These are phyloP conservation scores for Spatulosminthurus flaviceps DNA, from an alignment of 2,888 invertebrate genomes.

Conservation along the genomic window DNA sequence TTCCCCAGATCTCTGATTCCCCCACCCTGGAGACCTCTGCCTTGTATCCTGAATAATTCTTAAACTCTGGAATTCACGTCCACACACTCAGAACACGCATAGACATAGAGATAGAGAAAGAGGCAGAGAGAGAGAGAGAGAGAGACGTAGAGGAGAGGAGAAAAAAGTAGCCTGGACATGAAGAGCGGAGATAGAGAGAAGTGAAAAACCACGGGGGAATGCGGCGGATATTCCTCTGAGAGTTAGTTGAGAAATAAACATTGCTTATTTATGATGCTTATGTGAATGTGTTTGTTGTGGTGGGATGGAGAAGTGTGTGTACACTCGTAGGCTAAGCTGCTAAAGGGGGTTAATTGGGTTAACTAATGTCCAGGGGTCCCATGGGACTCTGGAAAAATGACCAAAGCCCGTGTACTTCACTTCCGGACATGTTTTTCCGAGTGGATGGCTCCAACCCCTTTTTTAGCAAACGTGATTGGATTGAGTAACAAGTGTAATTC, in stretches of 20 bases:
- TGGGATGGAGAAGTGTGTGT: not conserved
- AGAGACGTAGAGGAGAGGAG: constrained; percentile 3
- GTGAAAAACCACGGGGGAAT: constrained; percentile 41
- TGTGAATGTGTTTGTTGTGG: not conserved
- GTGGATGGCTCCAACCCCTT: constrained; percentile 28
- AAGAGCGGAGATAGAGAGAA: constrained; percentile 14
- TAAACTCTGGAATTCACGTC: constrained; percentile 33
- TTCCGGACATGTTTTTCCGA: constrained; percentile 46
- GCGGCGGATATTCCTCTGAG: constrained; percentile 41
- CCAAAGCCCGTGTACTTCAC: constrained; percentile 12
- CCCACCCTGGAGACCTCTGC: constrained; percentile 42
- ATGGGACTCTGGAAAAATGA: constrained; percentile 34
- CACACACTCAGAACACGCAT: not conserved
- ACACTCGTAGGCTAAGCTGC: not conserved
- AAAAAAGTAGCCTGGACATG: constrained; percentile 1
- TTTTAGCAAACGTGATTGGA: constrained; percentile 40
- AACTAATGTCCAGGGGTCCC: constrained; percentile 47
- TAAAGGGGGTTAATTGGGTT: constrained; percentile 49
- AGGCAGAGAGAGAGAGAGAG: not conserved
- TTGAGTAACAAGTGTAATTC: constrained; percentile 22
- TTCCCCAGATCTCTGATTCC: constrained; percentile 40
- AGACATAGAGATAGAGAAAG: not conserved
- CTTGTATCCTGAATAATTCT: constrained; percentile 45
- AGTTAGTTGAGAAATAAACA: constrained; percentile 43
- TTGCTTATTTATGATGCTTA: constrained; percentile 45